A percentile compares a stretch with the other conserved stretches of the same genome.
These are phyloP conservation scores for Montipora foliosa DNA, from an alignment of 64 coral and sea anemone genomes.

Conservation along the genomic window DNA sequence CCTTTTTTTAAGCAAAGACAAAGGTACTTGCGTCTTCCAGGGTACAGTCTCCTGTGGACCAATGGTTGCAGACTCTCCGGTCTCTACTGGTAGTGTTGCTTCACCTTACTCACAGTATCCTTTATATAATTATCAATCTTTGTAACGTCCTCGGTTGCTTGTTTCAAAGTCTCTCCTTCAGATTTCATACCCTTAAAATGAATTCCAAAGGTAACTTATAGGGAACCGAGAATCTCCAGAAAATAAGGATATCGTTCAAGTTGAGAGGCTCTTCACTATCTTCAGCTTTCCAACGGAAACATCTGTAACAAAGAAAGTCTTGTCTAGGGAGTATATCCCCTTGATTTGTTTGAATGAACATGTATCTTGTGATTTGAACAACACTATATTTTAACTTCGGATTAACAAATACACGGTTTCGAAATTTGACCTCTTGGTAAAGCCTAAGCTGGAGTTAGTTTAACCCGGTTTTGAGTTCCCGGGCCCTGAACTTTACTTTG, in stretches of 20 bases:
- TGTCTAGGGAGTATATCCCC: conserved; percentile 48
- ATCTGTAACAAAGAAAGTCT: conserved; percentile 51
- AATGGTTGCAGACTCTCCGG: conserved; percentile 34
- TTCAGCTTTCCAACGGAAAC: conserved; percentile 42
- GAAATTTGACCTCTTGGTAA: too few species aligned
- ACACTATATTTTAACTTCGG: too few species aligned
- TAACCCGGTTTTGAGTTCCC: too few species aligned
- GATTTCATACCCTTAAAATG: neutral
- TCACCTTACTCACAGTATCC: conserved; percentile 43
- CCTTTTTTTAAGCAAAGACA: too few species aligned
- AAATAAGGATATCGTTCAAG: conserved; percentile 30
- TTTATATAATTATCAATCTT: conserved; percentile 26
- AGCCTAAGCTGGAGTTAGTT: too few species aligned
- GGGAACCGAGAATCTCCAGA: conserved; percentile 22
- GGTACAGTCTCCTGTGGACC: conserved; percentile 21
- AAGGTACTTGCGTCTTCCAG: too few species aligned
- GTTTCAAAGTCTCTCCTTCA: neutral
- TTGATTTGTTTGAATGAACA: conserved; percentile 47
- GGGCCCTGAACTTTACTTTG: too few species aligned
- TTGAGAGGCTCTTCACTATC: conserved; percentile 15
- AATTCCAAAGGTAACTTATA: conserved; percentile 12
- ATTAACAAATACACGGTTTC: too few species aligned
- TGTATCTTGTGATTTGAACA: neutral
- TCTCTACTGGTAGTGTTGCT: conserved; percentile 32
- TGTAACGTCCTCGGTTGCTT: conserved; percentile 29